These are phyloP conservation scores for Taenioides sp. DNA, from an alignment of 2,797 vertebrate genomes.

Conservation along the genomic window DNA sequence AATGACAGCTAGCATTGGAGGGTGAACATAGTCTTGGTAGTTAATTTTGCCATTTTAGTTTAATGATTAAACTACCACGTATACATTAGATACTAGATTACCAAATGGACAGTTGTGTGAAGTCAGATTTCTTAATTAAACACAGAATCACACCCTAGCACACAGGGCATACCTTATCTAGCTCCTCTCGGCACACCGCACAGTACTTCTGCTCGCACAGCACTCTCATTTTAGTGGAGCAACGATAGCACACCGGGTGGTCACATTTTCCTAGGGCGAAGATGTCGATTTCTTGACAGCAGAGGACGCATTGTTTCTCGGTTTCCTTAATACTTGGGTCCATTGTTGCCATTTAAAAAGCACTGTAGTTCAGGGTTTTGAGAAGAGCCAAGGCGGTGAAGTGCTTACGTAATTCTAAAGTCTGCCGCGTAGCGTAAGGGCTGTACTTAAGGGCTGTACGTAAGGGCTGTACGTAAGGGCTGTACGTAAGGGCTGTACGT, in stretches of 20 bases:
- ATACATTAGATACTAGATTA: neutral
- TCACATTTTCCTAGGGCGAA: constrained; percentile 95
- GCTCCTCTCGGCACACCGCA: constrained; percentile 96
- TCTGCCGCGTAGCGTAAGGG: constrained; percentile 38
- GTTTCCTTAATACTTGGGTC: constrained; percentile 73
- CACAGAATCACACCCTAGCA: constrained; percentile 34
- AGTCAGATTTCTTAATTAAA: constrained; percentile 46
- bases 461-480: neutral
- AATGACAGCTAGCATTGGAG: neutral
- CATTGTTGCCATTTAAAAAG: constrained; percentile 60
- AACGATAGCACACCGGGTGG: constrained; percentile 95
- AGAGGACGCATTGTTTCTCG: constrained; percentile 88
- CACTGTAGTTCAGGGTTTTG: constrained; percentile 33
- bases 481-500: neutral
- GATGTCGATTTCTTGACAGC: constrained; percentile 92
- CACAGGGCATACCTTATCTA: constrained; percentile 84
- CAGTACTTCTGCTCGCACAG: constrained; percentile 97
- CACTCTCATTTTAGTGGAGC: constrained; percentile 97
- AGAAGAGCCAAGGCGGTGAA: constrained; percentile 14
- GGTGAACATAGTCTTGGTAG: neutral
- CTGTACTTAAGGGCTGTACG: neutral
- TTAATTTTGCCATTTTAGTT: neutral
- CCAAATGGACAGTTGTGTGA: neutral
- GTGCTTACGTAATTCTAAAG: constrained; percentile 61
- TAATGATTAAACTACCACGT: neutral